Percentiles rank a stretch among this genome's conserved stretches.
These are phyloP conservation scores for Halcyon leucocephala DNA, from an alignment of 2,797 vertebrate species.

Conservation along the genomic window DNA sequence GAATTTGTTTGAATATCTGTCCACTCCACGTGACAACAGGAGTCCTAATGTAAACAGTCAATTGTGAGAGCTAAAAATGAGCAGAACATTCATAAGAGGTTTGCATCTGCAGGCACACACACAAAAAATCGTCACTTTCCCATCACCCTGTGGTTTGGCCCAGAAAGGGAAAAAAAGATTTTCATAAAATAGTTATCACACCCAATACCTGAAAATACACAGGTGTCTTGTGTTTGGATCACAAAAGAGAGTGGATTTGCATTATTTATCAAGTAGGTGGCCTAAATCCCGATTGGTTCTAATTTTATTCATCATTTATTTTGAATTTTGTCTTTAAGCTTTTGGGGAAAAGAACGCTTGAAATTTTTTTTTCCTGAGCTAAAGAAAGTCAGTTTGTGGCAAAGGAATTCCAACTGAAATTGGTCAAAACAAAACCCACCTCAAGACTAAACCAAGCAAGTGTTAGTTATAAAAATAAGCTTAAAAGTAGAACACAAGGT, in stretches of 20 bases:
- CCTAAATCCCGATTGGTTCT: background rate
- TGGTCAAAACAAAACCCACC: conserved; percentile 16
- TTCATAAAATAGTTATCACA: background rate
- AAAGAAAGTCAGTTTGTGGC: background rate
- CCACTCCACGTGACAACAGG: background rate
- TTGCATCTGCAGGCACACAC: background rate
- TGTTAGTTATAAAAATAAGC: conserved; percentile 15
- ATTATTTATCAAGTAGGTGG: background rate
- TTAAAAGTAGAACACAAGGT: background rate
- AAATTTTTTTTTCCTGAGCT: background rate
- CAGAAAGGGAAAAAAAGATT: background rate
- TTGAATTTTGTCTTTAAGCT: background rate
- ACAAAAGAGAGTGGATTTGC: background rate
- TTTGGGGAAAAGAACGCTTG: background rate
- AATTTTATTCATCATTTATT: background rate
- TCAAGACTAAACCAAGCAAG: background rate
- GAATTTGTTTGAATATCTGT: conserved; percentile 38
- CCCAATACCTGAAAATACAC: background rate
- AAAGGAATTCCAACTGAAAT: background rate
- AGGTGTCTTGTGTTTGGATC: background rate
- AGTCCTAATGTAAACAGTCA: conserved; percentile 11
- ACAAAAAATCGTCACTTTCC: background rate
- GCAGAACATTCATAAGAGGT: conserved; percentile 38
- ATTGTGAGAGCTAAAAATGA: conserved; percentile 22
- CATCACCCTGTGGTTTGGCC: background rate